A percentile compares a stretch with the other conserved stretches of the same genome.
These are phyloP conservation scores for Nothocercus nigrocapillus DNA, from an alignment of 2,113 vertebrate species.

Conservation along the genomic window DNA sequence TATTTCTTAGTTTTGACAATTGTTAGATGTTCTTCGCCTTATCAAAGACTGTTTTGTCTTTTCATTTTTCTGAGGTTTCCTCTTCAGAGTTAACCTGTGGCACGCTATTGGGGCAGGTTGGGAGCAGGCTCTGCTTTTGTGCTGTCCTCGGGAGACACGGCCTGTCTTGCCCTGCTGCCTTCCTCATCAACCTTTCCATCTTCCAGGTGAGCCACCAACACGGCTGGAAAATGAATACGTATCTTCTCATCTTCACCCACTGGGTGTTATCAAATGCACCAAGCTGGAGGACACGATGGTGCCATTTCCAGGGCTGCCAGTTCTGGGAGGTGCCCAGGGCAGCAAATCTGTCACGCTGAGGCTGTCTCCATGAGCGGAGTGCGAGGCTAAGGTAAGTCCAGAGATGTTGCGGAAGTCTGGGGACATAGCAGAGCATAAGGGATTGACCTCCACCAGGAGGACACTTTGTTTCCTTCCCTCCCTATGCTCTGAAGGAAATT, in stretches of 20 bases:
- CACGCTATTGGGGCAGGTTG: not conserved
- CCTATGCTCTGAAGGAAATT: accelerated
- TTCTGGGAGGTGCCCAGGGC: accelerated
- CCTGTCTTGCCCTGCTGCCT: not conserved
- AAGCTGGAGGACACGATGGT: not conserved
- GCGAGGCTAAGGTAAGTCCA: not conserved
- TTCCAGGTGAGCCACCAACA: not conserved
- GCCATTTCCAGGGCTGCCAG: not conserved
- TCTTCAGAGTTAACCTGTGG: accelerated
- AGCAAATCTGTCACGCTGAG: not conserved
- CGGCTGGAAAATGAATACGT: not conserved
- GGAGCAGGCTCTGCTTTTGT: not conserved
- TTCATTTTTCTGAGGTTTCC: not conserved
- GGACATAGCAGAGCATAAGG: not conserved
- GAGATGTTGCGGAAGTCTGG: not conserved
- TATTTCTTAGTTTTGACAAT: not conserved
- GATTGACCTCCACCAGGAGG: not conserved
- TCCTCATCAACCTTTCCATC: not conserved
- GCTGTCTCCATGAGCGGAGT: not conserved
- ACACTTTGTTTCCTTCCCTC: accelerated
- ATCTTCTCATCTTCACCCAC: not conserved
- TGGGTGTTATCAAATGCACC: not conserved
- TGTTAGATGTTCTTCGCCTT: not conserved
- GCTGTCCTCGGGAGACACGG: not conserved
- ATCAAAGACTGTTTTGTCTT: not conserved